A percentile compares a stretch with the other conserved stretches of the same genome.
phyloP scores from a whole-genome alignment of 35 echinoderm and acorn worm genomes.

The Apostichopus japonicus region DNA sequence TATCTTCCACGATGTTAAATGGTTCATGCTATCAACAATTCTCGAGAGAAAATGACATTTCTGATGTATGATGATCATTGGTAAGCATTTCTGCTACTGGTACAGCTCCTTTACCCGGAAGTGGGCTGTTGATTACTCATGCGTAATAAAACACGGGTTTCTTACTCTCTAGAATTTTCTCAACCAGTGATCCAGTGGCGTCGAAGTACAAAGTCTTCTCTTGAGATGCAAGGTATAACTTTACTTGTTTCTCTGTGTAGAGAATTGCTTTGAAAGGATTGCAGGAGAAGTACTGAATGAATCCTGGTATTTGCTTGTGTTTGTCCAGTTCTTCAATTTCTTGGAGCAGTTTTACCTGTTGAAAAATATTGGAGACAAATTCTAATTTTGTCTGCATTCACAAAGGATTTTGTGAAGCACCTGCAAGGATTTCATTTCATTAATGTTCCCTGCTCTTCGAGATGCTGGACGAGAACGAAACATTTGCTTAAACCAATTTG shows the following conservation, averaged over 20 bases:
- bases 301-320: background rate
- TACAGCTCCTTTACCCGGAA: background rate
- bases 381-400: background rate
- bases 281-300: slow-evolving; percentile 7
- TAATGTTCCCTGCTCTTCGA: background rate
- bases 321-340: background rate
- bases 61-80: slow-evolving; percentile 11
- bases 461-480: background rate
- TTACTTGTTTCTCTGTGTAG: background rate
- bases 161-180: background rate
- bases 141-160: slow-evolving; percentile 30
- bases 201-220: background rate
- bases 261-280: background rate
- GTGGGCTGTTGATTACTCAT: background rate
- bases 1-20: background rate
- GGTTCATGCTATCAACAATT: background rate
- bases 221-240: background rate
- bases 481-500: slow-evolving; percentile 11
- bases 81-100: slow-evolving; percentile 33
- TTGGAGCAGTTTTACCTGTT: slow-evolving; percentile 24
- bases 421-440: background rate
- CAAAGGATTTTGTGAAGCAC: background rate
- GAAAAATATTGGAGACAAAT: background rate
- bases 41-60: background rate
- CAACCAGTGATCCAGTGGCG: background rate